Percentiles rank a stretch among this genome's conserved stretches.
These are phyloP conservation scores for Listronotus bonariensis DNA, from an alignment of 1,140 invertebrate genomes.

Conservation along the genomic window DNA sequence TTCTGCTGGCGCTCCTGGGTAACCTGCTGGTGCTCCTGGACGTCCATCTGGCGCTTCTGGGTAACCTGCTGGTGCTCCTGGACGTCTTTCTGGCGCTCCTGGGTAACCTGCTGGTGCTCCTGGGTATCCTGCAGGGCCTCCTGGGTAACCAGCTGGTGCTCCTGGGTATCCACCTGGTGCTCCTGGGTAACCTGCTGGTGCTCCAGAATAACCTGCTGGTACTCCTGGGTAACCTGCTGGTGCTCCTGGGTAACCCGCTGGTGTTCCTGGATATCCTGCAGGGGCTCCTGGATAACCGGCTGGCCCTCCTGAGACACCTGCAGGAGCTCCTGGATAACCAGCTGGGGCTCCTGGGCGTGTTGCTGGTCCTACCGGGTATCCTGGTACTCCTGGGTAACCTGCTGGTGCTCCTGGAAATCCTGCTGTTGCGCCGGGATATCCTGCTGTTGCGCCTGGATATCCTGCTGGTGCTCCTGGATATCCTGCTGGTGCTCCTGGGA, in stretches of 20 bases:
- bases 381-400: conserved; percentile 28
- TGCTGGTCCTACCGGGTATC: conserved; percentile 1
- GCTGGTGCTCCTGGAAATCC: conserved; percentile 26
- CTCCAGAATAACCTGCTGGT: not conserved
- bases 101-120: conserved; percentile 20
- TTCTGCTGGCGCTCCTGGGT: conserved; percentile 14
- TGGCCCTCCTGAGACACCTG: not conserved
- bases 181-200: conserved; percentile 4
- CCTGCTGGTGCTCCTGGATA: conserved; percentile 16
- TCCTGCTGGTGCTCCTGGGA: conserved; percentile 5
- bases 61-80: conserved; percentile 6
- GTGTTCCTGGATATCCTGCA: no score
- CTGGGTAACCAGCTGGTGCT: not conserved
- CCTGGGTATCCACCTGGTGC: conserved; percentile 27
- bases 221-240: conserved; percentile 7
- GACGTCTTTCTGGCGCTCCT: conserved; percentile 6
- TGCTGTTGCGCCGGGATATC: conserved; percentile 22
- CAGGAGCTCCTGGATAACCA: not conserved
- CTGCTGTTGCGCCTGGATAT: conserved; percentile 23
- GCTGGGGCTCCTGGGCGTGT: not conserved
- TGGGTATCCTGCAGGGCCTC: not conserved
- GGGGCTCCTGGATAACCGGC: not conserved
- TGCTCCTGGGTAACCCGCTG: no score
- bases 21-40: conserved; percentile 21
- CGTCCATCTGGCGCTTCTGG: conserved; percentile 35